Evolutionary conservation across 2,888 invertebrate species (phyloP).

Genomic region (Rutpela maculata): DNA sequence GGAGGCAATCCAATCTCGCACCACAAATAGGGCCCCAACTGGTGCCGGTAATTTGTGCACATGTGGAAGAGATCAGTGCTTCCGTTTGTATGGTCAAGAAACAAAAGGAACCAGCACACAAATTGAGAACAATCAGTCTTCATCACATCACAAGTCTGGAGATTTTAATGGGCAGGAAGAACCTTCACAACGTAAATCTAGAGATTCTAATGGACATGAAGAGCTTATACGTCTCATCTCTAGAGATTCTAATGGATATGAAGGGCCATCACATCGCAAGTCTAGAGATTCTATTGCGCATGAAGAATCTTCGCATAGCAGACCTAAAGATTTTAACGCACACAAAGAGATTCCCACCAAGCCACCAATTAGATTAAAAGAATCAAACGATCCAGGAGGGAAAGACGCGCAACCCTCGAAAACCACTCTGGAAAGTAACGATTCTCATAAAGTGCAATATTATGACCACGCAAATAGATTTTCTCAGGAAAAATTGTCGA

Average conservation of each 20-base stretch:
- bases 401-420: slow-evolving; percentile 12
- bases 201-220: no score
- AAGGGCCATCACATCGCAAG: no score
- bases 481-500: slow-evolving; percentile 62
- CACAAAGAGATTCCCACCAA: slow-evolving; percentile 58
- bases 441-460: slow-evolving; percentile 69
- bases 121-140: background rate
- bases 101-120: background rate
- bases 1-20: slow-evolving; percentile 45
- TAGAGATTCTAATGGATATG: no score
- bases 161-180: slow-evolving; percentile 37
- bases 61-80: background rate
- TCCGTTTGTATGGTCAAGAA: background rate
- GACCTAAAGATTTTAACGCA: background rate
- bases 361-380: slow-evolving; percentile 59
- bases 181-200: no score
- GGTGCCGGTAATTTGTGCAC: background rate
- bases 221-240: no score
- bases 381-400: background rate
- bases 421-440: slow-evolving; percentile 25
- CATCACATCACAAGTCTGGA: background rate
- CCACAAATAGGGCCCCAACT: background rate
- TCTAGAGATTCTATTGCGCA: no score
- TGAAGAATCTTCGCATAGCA: background rate
- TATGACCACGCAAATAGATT: slow-evolving; percentile 75